Evolutionary conservation across 2,797 vertebrate species (phyloP).

Genomic region (Tenualosa thibaudeaui): DNA sequence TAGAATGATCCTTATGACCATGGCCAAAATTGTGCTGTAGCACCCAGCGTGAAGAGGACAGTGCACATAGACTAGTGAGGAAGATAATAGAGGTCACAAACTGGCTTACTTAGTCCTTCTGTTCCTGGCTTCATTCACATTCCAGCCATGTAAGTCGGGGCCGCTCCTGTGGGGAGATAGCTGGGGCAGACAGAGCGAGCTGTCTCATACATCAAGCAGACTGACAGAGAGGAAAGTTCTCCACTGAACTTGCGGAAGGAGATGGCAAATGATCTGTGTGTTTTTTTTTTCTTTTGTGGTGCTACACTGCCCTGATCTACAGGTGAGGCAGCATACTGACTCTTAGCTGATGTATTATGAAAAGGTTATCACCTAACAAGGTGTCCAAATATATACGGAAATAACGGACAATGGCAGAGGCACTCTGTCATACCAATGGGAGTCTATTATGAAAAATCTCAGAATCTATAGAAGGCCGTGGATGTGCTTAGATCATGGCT

Average conservation of each 20-base stretch:
- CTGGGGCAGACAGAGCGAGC: not conserved
- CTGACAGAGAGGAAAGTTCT: constrained; percentile 5
- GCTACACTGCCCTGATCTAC: not conserved
- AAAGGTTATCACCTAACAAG: constrained; percentile 1
- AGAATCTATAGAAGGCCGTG: not conserved
- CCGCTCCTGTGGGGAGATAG: not conserved
- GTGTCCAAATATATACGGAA: not conserved
- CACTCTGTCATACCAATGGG: too few relatives aligned
- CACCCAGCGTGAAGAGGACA: not conserved
- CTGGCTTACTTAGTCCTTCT: not conserved
- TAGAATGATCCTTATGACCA: too few relatives aligned
- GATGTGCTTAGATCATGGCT: not conserved
- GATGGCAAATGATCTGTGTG: not conserved
- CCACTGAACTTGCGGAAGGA: not conserved
- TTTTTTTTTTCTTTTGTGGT: not conserved
- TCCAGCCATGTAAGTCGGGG: not conserved
- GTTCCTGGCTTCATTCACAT: not conserved
- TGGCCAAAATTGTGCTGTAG: not conserved
- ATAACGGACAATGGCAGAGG: not conserved
- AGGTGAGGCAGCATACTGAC: not conserved
- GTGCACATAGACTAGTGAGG: not conserved
- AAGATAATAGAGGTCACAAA: not conserved
- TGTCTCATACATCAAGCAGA: not conserved
- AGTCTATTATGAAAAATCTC: not conserved
- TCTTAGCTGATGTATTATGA: not conserved